A percentile compares a stretch with the other conserved stretches of the same genome.
Conservation (phyloP, 1,140 invertebrate genomes). For the Portunus trituberculatus region DNA sequence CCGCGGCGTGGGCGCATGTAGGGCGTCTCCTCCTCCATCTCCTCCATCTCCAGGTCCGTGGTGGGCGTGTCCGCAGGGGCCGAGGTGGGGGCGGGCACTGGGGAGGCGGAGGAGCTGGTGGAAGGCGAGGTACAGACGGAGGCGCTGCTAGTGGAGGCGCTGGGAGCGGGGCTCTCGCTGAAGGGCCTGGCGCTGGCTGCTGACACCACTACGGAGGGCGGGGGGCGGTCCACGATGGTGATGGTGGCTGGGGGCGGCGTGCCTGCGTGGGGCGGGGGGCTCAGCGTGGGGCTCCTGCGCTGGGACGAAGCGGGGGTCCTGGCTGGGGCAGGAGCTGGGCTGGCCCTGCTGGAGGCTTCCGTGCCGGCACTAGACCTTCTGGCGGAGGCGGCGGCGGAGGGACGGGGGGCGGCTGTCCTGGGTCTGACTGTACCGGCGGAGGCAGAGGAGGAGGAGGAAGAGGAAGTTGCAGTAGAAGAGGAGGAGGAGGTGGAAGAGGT, state of each 20-base stretch:
- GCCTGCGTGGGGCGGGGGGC: constrained; percentile 53
- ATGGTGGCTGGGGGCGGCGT: constrained; percentile 70
- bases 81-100: constrained; percentile 61
- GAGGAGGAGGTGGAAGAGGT: background rate
- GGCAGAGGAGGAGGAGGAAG: background rate
- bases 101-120: constrained; percentile 74
- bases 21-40: constrained; percentile 72
- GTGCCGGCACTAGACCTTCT: background rate
- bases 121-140: constrained; percentile 75
- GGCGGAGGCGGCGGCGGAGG: background rate
- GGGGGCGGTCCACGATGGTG: constrained; percentile 56
- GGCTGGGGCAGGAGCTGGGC: background rate
- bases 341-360: background rate
- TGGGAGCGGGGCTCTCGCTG: constrained; percentile 68
- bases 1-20: constrained; percentile 73
- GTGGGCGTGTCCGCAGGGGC: constrained; percentile 52
- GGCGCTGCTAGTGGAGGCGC: constrained; percentile 59
- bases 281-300: constrained; percentile 57
- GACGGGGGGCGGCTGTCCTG: background rate
- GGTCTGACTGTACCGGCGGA: background rate
- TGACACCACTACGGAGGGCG: constrained; percentile 59
- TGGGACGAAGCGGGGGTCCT: constrained; percentile 50
- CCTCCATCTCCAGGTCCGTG: constrained; percentile 73
- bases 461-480: background rate
- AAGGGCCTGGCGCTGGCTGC: constrained; percentile 62